A percentile compares a stretch with the other conserved stretches of the same genome.
phyloP scores from a whole-genome alignment of 2,113 vertebrate species.

The Athene cunicularia region DNA sequence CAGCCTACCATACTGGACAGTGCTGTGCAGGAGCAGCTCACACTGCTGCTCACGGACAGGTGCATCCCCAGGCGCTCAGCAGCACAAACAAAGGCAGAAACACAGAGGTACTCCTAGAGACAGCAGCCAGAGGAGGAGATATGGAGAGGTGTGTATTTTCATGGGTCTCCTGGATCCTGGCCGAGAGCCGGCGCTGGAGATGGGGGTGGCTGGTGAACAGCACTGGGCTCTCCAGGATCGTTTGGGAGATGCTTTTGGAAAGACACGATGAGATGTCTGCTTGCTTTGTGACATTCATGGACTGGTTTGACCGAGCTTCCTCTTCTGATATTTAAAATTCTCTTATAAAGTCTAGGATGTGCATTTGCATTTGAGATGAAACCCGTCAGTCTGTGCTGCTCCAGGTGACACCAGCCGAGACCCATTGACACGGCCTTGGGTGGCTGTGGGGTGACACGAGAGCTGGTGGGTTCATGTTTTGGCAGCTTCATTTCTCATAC shows the following conservation, averaged over 20 bases:
- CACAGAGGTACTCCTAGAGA: not conserved
- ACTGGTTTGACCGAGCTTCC: not conserved
- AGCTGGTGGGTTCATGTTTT: not conserved
- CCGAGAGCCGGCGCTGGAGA: not conserved
- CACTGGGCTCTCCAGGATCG: accelerated
- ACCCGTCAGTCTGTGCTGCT: not conserved
- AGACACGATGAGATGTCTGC: accelerated
- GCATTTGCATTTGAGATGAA: accelerated
- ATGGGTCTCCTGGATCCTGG: not conserved
- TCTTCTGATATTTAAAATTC: not conserved
- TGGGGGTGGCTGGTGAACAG: not conserved
- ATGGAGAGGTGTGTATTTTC: not conserved
- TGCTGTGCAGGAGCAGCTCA: not conserved
- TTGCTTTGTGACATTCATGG: not conserved
- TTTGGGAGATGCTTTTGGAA: not conserved
- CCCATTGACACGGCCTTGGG: too few relatives aligned
- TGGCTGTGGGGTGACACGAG: not conserved
- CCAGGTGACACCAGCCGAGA: not conserved
- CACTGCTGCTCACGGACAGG: not conserved
- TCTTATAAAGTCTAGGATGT: not conserved
- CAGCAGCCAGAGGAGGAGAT: not conserved
- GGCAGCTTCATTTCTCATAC: not conserved
- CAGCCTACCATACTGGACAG: not conserved
- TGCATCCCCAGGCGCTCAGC: not conserved
- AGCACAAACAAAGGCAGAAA: not conserved